Evolutionary conservation across 2,888 invertebrate genomes (phyloP), one percentile per base, ranked within the genome.

Genomic region (Holacanthella duospinosa): DNA sequence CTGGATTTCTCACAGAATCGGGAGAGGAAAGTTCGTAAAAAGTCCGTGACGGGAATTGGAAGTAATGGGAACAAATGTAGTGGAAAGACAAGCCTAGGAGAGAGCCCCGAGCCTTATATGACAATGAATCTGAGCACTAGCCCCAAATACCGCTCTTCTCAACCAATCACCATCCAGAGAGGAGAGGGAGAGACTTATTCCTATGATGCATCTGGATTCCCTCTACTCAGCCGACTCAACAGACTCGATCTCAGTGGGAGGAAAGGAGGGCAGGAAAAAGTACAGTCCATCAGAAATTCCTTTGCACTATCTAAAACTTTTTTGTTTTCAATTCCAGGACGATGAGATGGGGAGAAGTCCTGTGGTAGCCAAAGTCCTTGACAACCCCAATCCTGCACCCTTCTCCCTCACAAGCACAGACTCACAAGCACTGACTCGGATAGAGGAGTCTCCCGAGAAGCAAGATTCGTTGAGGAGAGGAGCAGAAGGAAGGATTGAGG

Each of bases 241-340:
- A 69, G 72, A n/a, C 67, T 70, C 62, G 72, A 71, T 70, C 70
- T 72, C 70, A 72, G 70, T n/a, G 65, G n/a, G n/a, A n/a, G n/a
- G n/a, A n/a, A 70, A 29, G 71, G 65, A 12, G 72, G 71, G 59
- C 69, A 71, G 58, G 71, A 71, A 59, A n/a, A n/a, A n/a, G n/a
- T n/a, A n/a, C n/a, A n/a, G 72, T n/a, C 58, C 36, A 61, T 29
- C n/a, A n/a, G n/a, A n/a, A n/a, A n/a, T n/a, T n/a, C n/a, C n/a
- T n/a, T n/a, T n/a, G n/a, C n/a, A n/a, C n/a, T n/a, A n/a, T n/a
- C n/a, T n/a, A n/a, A n/a, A n/a, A n/a, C n/a, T n/a, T n/a, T n/a
- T n/a, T n/a, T n/a, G n/a, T n/a, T n/a, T n/a, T n/a, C n/a, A n/a
- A n/a, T n/a, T n/a, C n/a, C n/a, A n/a, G 21, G 29, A 44, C 55